Evolutionary conservation across 2,113 vertebrate genomes (phyloP).

Genomic region (Nanorana parkeri): DNA sequence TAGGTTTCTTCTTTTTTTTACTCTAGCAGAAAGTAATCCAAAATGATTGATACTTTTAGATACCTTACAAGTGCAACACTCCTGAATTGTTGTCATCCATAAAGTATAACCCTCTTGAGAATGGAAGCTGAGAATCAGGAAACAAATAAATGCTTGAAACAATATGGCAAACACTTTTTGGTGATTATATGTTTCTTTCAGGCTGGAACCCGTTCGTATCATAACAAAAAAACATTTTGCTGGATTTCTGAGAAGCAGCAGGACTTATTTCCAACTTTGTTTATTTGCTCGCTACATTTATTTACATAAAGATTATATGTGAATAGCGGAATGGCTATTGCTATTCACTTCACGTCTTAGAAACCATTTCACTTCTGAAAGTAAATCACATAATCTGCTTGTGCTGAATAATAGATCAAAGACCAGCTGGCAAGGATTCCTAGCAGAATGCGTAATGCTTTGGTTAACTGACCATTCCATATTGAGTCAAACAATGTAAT

Average conservation of each 20-base stretch:
- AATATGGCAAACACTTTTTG: not conserved
- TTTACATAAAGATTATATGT: conserved; percentile 28
- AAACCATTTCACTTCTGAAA: conserved; percentile 22
- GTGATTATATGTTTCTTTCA: conserved; percentile 28
- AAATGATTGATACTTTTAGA: no score
- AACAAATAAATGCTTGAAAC: not conserved
- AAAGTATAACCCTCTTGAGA: conserved; percentile 16
- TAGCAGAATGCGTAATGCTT: conserved; percentile 10
- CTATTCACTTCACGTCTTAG: conserved; percentile 16
- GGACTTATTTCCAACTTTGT: conserved; percentile 20
- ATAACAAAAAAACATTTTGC: conserved; percentile 7
- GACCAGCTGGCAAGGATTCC: conserved; percentile 14
- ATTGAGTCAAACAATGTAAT: conserved; percentile 17
- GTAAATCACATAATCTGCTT: conserved; percentile 39
- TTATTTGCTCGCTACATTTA: conserved; percentile 32
- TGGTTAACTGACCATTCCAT: conserved; percentile 26
- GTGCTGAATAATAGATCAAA: conserved; percentile 32
- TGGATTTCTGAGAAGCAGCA: conserved; percentile 13
- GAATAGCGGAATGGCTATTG: not conserved
- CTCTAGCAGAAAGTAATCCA: no score
- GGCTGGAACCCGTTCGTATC: not conserved
- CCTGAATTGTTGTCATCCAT: not conserved
- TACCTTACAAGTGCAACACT: no score
- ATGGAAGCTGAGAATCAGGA: not conserved
- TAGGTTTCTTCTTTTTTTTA: no score